These are phyloP conservation scores for Mastomys natalensis DNA, from an alignment of 2,113 vertebrate species.

Conservation along the genomic window DNA sequence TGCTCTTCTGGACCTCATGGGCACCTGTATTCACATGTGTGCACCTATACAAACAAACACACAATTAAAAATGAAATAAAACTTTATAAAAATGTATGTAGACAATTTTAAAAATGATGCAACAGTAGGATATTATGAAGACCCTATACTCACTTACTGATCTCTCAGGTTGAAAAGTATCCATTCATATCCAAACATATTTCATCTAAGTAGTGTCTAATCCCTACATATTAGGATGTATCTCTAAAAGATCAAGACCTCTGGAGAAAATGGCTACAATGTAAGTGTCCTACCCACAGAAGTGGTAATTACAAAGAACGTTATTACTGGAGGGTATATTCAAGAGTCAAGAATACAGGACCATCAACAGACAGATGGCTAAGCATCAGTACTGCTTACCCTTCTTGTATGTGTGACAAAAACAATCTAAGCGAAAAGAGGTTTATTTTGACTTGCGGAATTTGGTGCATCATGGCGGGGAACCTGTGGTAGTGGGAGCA, in stretches of 20 bases:
- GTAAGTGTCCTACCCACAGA: background rate
- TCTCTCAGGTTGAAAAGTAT: background rate
- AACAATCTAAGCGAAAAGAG: background rate
- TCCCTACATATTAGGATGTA: background rate
- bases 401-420: background rate
- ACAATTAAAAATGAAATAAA: background rate
- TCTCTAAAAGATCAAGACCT: background rate
- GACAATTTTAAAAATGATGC: conserved; percentile 2
- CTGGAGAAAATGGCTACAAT: background rate
- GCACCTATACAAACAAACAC: background rate
- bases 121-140: conserved; percentile 20
- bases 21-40: background rate
- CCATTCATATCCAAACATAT: background rate
- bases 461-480: background rate
- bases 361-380: background rate
- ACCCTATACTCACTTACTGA: background rate
- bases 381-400: background rate
- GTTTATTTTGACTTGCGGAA: background rate
- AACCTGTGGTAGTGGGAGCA: no score
- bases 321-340: background rate
- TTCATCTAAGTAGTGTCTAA: conserved; percentile 50
- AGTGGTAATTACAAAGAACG: conserved; percentile 5
- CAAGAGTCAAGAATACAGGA: background rate
- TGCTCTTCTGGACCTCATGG: background rate
- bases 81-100: background rate